Evolutionary conservation across 2,797 vertebrate genomes (phyloP).

Genomic region (Gadopsis bispinosus): DNA sequence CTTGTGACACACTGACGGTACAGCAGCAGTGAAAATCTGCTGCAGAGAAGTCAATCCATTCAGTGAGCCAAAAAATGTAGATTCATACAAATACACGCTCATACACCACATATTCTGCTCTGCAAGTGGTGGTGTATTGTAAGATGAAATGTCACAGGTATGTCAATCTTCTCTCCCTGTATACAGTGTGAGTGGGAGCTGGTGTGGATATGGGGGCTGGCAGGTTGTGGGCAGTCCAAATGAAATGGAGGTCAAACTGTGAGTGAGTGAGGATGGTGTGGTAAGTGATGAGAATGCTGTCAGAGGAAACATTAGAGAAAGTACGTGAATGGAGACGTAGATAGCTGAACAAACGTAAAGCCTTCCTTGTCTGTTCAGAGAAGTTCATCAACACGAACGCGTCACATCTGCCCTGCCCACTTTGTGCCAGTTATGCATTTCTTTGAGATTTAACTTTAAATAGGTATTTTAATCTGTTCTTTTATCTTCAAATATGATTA

Average conservation of each 20-base stretch:
- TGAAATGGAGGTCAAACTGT: constrained; percentile 35
- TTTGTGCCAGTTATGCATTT: not conserved
- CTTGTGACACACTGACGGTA: not conserved
- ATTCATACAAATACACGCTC: not conserved
- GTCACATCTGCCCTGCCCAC: not conserved
- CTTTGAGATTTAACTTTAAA: not conserved
- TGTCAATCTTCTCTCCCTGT: not conserved
- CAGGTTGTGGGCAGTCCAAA: not conserved
- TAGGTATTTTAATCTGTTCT: not conserved
- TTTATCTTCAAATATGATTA: not conserved
- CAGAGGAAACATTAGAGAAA: not conserved
- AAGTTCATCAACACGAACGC: not conserved
- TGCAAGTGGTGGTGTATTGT: not conserved
- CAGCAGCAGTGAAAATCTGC: no score
- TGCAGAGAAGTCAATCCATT: not conserved
- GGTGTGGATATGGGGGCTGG: not conserved
- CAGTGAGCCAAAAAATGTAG: not conserved
- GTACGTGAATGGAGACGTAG: not conserved
- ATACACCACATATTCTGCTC: not conserved
- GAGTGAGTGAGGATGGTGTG: not conserved
- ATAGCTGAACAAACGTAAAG: not conserved
- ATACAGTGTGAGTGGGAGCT: constrained; percentile 15
- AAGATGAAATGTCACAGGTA: constrained; percentile 29
- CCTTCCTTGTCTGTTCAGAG: not conserved
- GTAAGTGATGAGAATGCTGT: not conserved